A percentile compares a stretch with the other conserved stretches of the same genome.
phyloP scores from a whole-genome alignment of 2,888 invertebrate species.

The Lasioglossum morio region DNA sequence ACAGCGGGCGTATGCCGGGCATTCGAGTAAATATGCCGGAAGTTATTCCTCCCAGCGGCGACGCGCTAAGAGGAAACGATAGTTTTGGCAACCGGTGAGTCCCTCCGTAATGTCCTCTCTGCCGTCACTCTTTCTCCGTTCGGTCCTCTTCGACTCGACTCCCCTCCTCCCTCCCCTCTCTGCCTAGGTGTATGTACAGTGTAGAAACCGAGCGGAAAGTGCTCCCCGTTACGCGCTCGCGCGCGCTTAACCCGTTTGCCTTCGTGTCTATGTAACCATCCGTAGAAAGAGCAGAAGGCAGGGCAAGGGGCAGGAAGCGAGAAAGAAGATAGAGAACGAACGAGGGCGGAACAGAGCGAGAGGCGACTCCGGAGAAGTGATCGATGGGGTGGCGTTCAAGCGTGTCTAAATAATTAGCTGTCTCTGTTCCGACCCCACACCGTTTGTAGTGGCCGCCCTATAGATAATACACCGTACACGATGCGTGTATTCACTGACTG shows the following conservation, averaged over 20 bases:
- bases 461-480: conserved; percentile 75
- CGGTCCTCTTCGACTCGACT: not conserved
- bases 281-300: conserved; percentile 55
- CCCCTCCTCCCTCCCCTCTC: not conserved
- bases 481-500: conserved; percentile 76
- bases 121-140: not conserved
- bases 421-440: conserved; percentile 81
- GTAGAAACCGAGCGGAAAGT: conserved; percentile 42
- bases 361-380: conserved; percentile 75
- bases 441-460: conserved; percentile 82
- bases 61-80: conserved; percentile 61
- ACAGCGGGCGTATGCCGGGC: conserved; percentile 38
- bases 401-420: conserved; percentile 85
- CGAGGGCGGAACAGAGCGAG: conserved; percentile 19
- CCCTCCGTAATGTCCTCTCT: conserved; percentile 8
- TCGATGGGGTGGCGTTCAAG: conserved; percentile 83
- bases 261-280: conserved; percentile 40
- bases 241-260: conserved; percentile 40
- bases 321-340: conserved; percentile 34
- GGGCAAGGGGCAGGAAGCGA: conserved; percentile 10
- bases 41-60: conserved; percentile 60
- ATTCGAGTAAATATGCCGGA: conserved; percentile 65
- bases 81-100: conserved; percentile 45
- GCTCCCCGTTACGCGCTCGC: conserved; percentile 48
- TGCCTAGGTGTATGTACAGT: not conserved